Conservation (phyloP, 2,888 invertebrate species). For the Andrena bicolor region DNA sequence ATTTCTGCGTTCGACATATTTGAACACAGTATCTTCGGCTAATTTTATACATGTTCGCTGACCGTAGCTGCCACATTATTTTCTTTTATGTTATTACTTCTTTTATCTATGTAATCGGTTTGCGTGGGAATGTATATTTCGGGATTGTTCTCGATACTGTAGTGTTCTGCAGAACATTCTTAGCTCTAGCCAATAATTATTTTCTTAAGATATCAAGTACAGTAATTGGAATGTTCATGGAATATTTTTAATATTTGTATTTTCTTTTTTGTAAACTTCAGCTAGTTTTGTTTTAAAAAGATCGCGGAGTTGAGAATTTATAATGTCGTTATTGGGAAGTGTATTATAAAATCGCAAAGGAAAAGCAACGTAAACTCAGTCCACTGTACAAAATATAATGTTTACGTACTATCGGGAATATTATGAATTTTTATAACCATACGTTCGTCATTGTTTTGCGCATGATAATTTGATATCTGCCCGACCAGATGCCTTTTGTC, state of each 20-base stretch:
- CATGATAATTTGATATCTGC: constrained; percentile 13
- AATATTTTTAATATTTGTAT: constrained; percentile 19
- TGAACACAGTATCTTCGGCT: constrained; percentile 42
- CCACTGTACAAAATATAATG: constrained; percentile 54
- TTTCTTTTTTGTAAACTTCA: constrained; percentile 1
- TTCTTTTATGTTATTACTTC: constrained; percentile 16
- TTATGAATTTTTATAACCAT: constrained; percentile 18
- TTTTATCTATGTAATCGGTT: constrained; percentile 20
- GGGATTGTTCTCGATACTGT: constrained; percentile 19
- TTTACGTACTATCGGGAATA: constrained; percentile 52
- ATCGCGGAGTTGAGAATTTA: constrained; percentile 5
- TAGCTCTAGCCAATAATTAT: constrained; percentile 15
- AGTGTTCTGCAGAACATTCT: constrained; percentile 13
- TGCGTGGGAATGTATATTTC: constrained; percentile 28
- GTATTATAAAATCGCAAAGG: constrained; percentile 38
- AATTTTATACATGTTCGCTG: constrained; percentile 37
- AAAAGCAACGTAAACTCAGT: constrained; percentile 20
- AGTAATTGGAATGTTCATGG: constrained; percentile 20
- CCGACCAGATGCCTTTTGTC: constrained; percentile 24
- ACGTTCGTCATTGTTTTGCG: constrained; percentile 17
- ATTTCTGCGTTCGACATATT: constrained; percentile 13
- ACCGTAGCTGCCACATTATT: neutral
- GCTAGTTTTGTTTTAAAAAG: neutral
- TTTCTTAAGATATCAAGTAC: constrained; percentile 33
- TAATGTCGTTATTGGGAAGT: constrained; percentile 22